Evolutionary conservation across 2,888 invertebrate genomes (phyloP), one percentile per base, ranked within the genome.

Genomic region (Parelbella ahira): DNA sequence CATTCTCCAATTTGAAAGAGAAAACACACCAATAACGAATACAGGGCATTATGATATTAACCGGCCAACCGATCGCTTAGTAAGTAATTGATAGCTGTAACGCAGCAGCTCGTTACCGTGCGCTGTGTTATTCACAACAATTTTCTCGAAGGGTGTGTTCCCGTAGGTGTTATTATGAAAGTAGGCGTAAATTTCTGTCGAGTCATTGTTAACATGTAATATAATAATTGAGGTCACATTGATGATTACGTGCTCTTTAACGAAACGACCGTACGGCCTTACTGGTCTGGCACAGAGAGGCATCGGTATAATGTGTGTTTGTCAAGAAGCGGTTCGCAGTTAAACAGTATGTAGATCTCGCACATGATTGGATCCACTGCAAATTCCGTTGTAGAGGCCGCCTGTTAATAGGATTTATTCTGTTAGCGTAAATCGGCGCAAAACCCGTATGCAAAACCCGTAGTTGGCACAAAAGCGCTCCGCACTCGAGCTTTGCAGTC

Each of bases 221-320:
- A 55, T 61, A 7, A 45, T 45, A 34, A 51, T 52, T 47, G 75
- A 74, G 78, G 78, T 77, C 74, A 68, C n/a, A n/a, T n/a, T n/a
- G 57, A 62, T 55, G 60, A 56, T 60, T 58, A 56, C 62, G 60
- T 61, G 60, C 58, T 67, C 60, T 64, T 63, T 80, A 83, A 78
- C 77, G 80, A 81, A 56, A 60, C 67, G 63, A 74, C 72, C 72
- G 69, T 70, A 72, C 56, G 66, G 60, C 61, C 60, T 69, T 68
- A 58, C 62, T 55, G 59, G 69, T 68, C 62, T 55, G 59, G 62
- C 55, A 64, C 72, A 77, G 69, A 68, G 69, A 70, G 65, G 69
- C 69, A 68, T 72, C 43, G 45, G 51, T 36, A 68, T 62, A 59
- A 59, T 58, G 56, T 54, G 54, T 56, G 63, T 68, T 68, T 63